Conservation (phyloP, 2,797 vertebrate species). For the Chelidonichthys spinosus region DNA sequence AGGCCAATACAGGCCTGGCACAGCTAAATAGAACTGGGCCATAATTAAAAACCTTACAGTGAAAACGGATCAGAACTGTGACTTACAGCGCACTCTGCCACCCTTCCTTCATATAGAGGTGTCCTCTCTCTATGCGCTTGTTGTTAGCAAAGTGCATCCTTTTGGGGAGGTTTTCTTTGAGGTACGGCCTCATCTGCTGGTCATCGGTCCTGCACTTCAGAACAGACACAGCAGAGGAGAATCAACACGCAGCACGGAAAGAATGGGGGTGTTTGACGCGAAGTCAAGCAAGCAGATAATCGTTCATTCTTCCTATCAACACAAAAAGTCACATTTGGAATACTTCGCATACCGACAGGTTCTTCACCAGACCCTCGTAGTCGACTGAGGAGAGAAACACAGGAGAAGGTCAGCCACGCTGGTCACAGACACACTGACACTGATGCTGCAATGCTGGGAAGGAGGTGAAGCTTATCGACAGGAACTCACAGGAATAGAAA, state of each 20-base stretch:
- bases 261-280: slow-evolving; percentile 61
- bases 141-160: slow-evolving; percentile 91
- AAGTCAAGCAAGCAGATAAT: slow-evolving; percentile 68
- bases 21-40: no score
- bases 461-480: neutral
- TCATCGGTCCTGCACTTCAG: slow-evolving; percentile 88
- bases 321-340: slow-evolving; percentile 63
- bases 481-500: slow-evolving; percentile 90
- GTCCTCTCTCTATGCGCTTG: slow-evolving; percentile 90
- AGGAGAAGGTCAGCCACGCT: slow-evolving; percentile 13
- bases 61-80: neutral
- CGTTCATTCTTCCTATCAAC: slow-evolving; percentile 59
- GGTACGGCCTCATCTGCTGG: slow-evolving; percentile 91
- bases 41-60: neutral
- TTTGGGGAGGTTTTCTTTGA: slow-evolving; percentile 91
- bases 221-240: slow-evolving; percentile 59
- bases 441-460: neutral
- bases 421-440: slow-evolving; percentile 16
- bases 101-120: slow-evolving; percentile 88
- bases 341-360: slow-evolving; percentile 91
- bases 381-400: slow-evolving; percentile 88
- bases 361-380: slow-evolving; percentile 91
- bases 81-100: slow-evolving; percentile 91
- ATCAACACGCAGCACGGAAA: slow-evolving; percentile 46
- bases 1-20: no score